phyloP scores from a whole-genome alignment of 2,113 vertebrate species.

The Rhinopomastus cyanomelas region DNA sequence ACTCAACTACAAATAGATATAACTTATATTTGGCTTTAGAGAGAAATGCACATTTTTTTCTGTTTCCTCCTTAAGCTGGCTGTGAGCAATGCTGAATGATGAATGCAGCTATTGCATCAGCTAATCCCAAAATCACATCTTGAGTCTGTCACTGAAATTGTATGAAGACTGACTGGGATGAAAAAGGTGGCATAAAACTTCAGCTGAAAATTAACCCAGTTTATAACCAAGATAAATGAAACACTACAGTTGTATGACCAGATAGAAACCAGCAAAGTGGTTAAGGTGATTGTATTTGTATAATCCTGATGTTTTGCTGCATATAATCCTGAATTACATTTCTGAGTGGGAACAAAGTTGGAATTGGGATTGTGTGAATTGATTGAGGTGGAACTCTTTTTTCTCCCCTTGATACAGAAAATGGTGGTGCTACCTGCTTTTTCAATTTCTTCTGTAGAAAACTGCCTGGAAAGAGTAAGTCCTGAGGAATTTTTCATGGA shows the following conservation, averaged over 20 bases:
- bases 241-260: neutral
- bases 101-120: constrained; percentile 1
- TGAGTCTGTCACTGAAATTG: constrained; percentile 33
- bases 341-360: neutral
- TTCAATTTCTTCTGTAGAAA: neutral
- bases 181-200: neutral
- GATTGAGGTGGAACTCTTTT: neutral
- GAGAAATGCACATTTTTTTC: neutral
- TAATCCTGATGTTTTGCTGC: neutral
- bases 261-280: neutral
- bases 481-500: neutral
- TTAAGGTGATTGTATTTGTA: neutral
- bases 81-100: neutral
- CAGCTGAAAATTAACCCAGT: neutral
- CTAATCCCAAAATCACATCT: constrained; percentile 27
- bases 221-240: neutral
- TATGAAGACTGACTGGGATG: neutral
- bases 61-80: neutral
- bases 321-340: no score
- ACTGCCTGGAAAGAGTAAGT: neutral
- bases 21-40: neutral
- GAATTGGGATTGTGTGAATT: neutral
- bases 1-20: neutral
- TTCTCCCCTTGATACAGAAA: neutral
- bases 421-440: neutral